These are phyloP conservation scores for Megaptera novaeangliae DNA, from an alignment of 2,113 vertebrate genomes.

Conservation along the genomic window DNA sequence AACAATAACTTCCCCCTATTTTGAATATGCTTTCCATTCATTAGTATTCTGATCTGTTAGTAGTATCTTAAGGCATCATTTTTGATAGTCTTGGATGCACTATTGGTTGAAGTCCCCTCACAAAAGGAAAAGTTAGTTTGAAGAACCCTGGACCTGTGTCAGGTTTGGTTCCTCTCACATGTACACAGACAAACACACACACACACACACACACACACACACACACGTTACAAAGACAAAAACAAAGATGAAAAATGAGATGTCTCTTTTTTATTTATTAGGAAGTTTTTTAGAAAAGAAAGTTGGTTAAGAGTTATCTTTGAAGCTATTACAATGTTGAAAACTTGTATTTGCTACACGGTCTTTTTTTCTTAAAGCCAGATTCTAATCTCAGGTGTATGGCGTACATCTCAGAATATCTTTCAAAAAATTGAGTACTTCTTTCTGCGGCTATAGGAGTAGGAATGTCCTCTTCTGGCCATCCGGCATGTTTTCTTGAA, in stretches of 20 bases:
- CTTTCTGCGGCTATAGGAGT: not conserved
- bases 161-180: conserved; percentile 44
- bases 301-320: conserved; percentile 18
- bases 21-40: conserved; percentile 31
- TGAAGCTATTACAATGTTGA: conserved; percentile 38
- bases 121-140: conserved; percentile 72
- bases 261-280: conserved; percentile 66
- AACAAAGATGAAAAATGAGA: conserved; percentile 35
- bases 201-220: not conserved
- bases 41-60: conserved; percentile 54
- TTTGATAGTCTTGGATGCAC: conserved; percentile 72
- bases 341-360: not conserved
- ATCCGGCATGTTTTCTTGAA: not conserved
- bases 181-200: not conserved
- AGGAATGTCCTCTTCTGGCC: not conserved
- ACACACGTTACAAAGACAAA: not conserved
- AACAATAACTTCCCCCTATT: not conserved
- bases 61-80: conserved; percentile 58
- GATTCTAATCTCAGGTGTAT: not conserved
- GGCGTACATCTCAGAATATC: not conserved
- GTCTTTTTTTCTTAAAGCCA: not conserved
- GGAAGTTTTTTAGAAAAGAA: conserved; percentile 68
- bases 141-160: conserved; percentile 65
- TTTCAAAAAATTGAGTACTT: not conserved
- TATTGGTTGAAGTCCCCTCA: conserved; percentile 65